Evolutionary conservation across 2,888 invertebrate species (phyloP), one percentile per base, ranked within the genome.

Genomic region (Dione vanillae): DNA sequence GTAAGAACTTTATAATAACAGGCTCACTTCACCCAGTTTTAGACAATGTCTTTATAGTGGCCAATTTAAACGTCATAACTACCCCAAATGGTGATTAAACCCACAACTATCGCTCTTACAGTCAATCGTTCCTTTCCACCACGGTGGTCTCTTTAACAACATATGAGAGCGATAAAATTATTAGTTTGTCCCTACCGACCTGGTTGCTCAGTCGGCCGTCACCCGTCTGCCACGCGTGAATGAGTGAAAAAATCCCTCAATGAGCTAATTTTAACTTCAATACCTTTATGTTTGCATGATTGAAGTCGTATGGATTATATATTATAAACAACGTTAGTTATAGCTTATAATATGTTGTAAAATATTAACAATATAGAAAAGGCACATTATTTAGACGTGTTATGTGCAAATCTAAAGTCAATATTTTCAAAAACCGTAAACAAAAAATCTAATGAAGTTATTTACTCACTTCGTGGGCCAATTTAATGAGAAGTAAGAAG

Each of bases 231-330:
- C 49, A 67, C 45, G 71, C 71, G 67, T 65, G 64, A 54, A n/a
- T n/a, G n/a, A n/a, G n/a, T n/a, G n/a, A n/a, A n/a, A n/a, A n/a
- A n/a, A n/a, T n/a, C 71, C 64, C 64, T 67, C 58, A 68, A 68
- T 71, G 71, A 59, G 65, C 43, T 71, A 71, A 67, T 71, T 71
- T 71, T 71, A 71, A 71, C 71, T 64, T 71, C 71, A 71, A 71
- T 71, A 35, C 37, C 49, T 64, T 64, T 64, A 49, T 51, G 64
- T 64, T 47, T 64, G 68, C 41, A 61, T 61, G 45, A 61, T 61
- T 45, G 61, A 45, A 61, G 45, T 61, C 61, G 27, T 61, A 45
- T 61, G 61, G 43, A 45, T 61, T 45, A 61, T 61, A n/a, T 61
- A 45, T 61, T 61, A 61, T 61, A 45, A 11, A 54, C 54, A 37